A percentile compares a stretch with the other conserved stretches of the same genome.
Evolutionary conservation across 2,113 vertebrate genomes (phyloP).

Genomic region (Pogonocichla stellata): DNA sequence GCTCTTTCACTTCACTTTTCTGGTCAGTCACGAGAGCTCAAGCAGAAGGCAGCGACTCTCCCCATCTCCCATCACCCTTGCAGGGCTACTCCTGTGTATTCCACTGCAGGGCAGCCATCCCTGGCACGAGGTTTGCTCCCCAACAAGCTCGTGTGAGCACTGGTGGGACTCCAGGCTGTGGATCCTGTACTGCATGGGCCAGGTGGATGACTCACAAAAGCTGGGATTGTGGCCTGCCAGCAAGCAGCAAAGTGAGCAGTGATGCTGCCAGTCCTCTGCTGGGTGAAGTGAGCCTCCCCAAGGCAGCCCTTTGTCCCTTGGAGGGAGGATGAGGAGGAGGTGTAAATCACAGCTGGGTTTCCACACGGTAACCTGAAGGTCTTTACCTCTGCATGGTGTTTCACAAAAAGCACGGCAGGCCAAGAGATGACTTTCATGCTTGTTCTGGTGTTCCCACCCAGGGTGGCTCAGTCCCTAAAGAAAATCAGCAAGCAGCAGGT

Average conservation of each 20-base stretch:
- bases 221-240: background rate
- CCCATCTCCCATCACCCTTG: background rate
- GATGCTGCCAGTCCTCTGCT: background rate
- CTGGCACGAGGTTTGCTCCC: background rate
- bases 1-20: slow-evolving; percentile 58
- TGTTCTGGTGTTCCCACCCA: background rate
- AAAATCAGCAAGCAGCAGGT: background rate
- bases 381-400: background rate
- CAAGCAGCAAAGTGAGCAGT: background rate
- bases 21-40: background rate
- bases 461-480: rapidly evolving
- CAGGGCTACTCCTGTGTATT: background rate
- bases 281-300: background rate
- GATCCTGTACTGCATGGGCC: rapidly evolving
- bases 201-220: background rate
- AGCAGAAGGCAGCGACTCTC: background rate
- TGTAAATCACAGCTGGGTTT: background rate
- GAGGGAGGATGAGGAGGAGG: background rate
- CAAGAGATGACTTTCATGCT: background rate
- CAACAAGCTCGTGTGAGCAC: rapidly evolving
- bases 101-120: rapidly evolving
- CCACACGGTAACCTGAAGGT: background rate
- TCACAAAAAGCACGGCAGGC: rapidly evolving
- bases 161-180: background rate
- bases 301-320: background rate